Conservation (phyloP, 2,113 vertebrate species). For the Entelurus aequoreus region DNA sequence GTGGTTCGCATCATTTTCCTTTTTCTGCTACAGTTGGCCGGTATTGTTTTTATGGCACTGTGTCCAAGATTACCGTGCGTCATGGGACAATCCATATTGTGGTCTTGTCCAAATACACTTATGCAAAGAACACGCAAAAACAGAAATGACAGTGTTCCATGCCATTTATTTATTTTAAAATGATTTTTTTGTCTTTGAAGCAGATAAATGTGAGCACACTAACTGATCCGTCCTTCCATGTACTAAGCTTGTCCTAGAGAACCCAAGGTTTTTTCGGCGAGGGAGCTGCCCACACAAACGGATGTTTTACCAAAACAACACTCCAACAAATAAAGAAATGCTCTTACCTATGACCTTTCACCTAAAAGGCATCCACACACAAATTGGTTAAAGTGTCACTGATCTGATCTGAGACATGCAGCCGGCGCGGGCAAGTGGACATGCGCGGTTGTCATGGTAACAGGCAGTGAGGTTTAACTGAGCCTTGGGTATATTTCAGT, state of each 20-base stretch:
- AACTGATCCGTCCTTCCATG: too few relatives aligned
- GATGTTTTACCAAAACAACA: neutral
- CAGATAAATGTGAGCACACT: too few relatives aligned
- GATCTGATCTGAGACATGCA: too few relatives aligned
- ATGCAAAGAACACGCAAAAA: too few relatives aligned
- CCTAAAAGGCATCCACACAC: too few relatives aligned
- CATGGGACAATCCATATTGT: too few relatives aligned
- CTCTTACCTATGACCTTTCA: neutral
- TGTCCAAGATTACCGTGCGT: neutral
- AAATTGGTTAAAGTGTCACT: too few relatives aligned
- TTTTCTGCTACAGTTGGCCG: neutral
- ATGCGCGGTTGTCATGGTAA: constrained; percentile 53
- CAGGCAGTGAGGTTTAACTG: constrained; percentile 36
- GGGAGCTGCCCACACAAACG: neutral
- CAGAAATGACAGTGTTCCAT: too few relatives aligned
- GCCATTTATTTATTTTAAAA: too few relatives aligned
- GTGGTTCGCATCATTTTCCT: neutral
- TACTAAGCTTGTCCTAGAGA: too few relatives aligned
- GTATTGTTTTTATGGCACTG: neutral
- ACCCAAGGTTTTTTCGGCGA: too few relatives aligned
- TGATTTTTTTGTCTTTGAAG: too few relatives aligned
- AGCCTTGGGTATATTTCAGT: constrained; percentile 12
- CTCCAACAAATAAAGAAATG: neutral
- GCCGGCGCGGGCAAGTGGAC: neutral
- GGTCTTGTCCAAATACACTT: neutral